Base-by-base conservation (phyloP, 1,140 invertebrate genomes). In the Drepana arcuata region DNA sequence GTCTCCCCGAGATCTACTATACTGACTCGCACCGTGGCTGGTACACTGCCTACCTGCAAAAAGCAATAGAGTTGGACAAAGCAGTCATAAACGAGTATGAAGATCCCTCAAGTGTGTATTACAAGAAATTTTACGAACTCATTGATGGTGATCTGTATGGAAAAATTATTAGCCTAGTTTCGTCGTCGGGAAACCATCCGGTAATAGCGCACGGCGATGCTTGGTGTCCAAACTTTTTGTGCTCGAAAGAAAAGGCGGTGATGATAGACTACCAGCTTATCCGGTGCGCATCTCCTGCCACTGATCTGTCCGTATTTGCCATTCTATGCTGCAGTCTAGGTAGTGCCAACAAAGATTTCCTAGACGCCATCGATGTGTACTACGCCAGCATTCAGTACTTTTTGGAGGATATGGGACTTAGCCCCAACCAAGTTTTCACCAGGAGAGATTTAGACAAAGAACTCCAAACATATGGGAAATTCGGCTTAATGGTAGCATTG, bases 191-290 rank as follows among this genome's bases (percentile, higher is more conserved):
- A 14, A 44, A 52, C 7, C 33, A 54, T 30, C 7, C 41, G 1
- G 54, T 59, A 1, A 26, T 66, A 2, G 50, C 41, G 29, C 62
- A 69, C 16, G 65, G 62, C 2, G 62, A 69, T 18, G 53, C 47
- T 2, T 63, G 56, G 65, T 48, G 37, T 24, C 42, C 51, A 1
- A 66, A 69, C 23, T 69, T 66, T 15, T 28, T 63, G 6, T 40
- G 36, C 16, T 52, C 40, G 0, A 41, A 49, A 25, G 37, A 48
- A 10, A 41, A 28, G 14, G 32, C 41, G 2, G 46, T 66, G 7
- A 47, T 44, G 6, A 57, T 66, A 9, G 66, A 66, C 24, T 69
- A 64, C 41, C 65, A 69, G 40, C 4, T 59, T 7, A 14, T 58
- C 9, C 46, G 59, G 38, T 56, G 47, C 35, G 26, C 50, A 0